Conservation (phyloP, 2,797 vertebrate genomes). For the Delichon dasypus region DNA sequence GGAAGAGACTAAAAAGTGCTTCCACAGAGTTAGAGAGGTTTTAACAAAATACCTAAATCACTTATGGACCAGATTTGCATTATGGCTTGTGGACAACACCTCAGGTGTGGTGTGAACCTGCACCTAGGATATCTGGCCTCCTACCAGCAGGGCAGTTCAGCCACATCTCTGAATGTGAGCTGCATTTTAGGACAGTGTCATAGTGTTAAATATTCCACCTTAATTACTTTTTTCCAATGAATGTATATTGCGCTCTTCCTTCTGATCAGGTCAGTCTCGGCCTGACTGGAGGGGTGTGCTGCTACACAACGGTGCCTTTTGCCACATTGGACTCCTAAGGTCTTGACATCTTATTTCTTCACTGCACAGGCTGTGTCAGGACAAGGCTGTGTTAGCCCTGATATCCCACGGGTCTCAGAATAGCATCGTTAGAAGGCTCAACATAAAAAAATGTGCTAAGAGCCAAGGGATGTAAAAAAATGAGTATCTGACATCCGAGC, state of each 20-base stretch:
- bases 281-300: not conserved
- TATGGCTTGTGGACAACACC: fast-evolving
- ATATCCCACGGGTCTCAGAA: not conserved
- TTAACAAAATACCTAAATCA: not conserved
- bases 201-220: not conserved
- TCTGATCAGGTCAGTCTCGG: not conserved
- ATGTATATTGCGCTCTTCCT: not conserved
- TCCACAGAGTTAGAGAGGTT: not conserved
- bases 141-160: not conserved
- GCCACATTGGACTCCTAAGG: not conserved
- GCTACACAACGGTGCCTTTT: not conserved
- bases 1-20: not conserved
- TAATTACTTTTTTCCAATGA: not conserved
- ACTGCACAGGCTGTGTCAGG: not conserved
- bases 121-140: not conserved
- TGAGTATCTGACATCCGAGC: not conserved
- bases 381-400: not conserved
- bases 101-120: not conserved
- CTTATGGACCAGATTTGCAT: not conserved
- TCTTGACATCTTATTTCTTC: not conserved
- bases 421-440: not conserved
- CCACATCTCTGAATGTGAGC: not conserved
- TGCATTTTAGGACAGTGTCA: not conserved
- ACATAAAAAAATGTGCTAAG: not conserved
- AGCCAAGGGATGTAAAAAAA: not conserved